Evolutionary conservation across 2,888 invertebrate genomes (phyloP).

Genomic region (Sinotaia quadrata): DNA sequence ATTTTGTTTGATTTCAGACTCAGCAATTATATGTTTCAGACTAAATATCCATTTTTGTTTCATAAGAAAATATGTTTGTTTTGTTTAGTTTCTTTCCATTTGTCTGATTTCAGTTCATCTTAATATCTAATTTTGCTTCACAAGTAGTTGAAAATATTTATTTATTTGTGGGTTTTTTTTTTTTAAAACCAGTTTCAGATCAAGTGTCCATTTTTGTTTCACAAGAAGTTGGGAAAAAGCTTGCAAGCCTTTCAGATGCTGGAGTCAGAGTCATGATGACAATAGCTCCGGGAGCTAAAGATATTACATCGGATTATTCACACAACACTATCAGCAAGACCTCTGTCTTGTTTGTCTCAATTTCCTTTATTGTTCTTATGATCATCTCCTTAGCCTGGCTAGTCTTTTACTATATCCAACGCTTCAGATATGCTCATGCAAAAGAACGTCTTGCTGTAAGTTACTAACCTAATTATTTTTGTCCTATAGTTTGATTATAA

Average conservation of each 20-base stretch:
- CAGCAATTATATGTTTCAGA: too few relatives aligned
- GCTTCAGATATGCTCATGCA: conserved; percentile 93
- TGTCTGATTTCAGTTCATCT: too few relatives aligned
- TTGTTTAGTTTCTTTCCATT: too few relatives aligned
- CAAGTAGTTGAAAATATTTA: not conserved
- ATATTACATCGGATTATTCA: not conserved
- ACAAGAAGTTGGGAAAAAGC: conserved; percentile 16
- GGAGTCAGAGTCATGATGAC: conserved; percentile 26
- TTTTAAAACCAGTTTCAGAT: conserved; percentile 27
- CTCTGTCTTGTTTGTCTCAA: conserved; percentile 93
- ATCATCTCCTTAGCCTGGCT: conserved; percentile 95
- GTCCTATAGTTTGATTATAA: not conserved
- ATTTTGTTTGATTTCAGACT: too few relatives aligned
- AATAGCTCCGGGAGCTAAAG: conserved; percentile 27
- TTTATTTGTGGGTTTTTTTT: not conserved
- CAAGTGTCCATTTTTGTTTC: conserved; percentile 32
- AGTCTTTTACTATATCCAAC: conserved; percentile 95
- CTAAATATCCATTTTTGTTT: too few relatives aligned
- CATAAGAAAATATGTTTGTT: too few relatives aligned
- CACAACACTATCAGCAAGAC: conserved; percentile 77
- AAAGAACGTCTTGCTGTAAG: conserved; percentile 92
- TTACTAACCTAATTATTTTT: conserved; percentile 30
- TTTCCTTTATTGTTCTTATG: conserved; percentile 95
- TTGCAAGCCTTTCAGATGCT: conserved; percentile 16
- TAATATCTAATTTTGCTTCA: too few relatives aligned